A percentile compares a stretch with the other conserved stretches of the same genome.
These are phyloP conservation scores for Papilio helenus DNA, from an alignment of 1,140 invertebrate genomes.

Conservation along the genomic window DNA sequence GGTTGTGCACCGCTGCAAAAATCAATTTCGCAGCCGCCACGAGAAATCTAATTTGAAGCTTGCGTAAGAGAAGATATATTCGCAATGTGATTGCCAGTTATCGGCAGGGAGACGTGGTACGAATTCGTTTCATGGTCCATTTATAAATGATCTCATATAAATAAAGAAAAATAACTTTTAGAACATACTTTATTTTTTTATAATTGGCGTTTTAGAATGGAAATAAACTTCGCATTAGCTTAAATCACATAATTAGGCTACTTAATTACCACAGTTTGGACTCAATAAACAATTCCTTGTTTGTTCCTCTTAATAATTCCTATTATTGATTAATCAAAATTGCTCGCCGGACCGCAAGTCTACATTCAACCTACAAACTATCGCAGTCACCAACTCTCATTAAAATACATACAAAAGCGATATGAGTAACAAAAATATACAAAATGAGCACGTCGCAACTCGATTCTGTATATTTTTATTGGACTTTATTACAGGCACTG, in stretches of 20 bases:
- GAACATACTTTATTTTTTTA: background rate
- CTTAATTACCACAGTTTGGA: background rate
- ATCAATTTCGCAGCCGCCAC: constrained; percentile 62
- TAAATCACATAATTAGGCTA: background rate
- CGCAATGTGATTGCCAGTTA: constrained; percentile 54
- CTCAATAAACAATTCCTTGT: background rate
- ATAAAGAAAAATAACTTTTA: background rate
- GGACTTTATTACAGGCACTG: constrained; percentile 15
- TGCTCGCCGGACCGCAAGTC: background rate
- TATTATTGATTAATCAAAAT: background rate
- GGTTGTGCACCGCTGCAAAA: constrained; percentile 49
- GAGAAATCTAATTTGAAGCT: constrained; percentile 63
- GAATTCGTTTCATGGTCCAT: background rate
- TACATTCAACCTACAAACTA: background rate
- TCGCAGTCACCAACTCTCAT: background rate
- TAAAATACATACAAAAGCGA: constrained; percentile 1
- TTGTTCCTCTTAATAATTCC: background rate
- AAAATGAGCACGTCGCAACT: constrained; percentile 13
- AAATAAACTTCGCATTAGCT: constrained; percentile 1
- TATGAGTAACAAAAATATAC: constrained; percentile 20
- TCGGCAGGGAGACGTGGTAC: constrained; percentile 36
- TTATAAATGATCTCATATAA: background rate
- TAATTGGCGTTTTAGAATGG: too few relatives aligned
- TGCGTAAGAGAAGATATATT: constrained; percentile 59
- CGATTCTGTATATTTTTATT: constrained; percentile 22